Evolutionary conservation across 2,888 invertebrate species (phyloP).

Genomic region (Drosophila anomelani): DNA sequence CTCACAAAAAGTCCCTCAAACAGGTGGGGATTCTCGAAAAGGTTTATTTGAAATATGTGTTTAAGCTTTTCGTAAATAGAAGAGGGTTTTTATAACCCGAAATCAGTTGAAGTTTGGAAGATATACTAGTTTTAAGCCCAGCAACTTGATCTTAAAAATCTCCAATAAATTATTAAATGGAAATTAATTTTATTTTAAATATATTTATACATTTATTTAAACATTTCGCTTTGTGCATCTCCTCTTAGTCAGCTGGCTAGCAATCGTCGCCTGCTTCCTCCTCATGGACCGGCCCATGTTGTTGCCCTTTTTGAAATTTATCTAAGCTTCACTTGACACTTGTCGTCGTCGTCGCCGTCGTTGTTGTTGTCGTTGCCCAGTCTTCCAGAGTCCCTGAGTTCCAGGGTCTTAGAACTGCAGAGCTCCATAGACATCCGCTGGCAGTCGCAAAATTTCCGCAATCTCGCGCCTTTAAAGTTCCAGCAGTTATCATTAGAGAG

Average conservation of each 20-base stretch:
- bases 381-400: constrained; percentile 4
- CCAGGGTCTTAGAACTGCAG: not conserved
- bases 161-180: not conserved
- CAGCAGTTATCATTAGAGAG: constrained; percentile 77
- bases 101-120: too few relatives aligned
- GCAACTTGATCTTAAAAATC: not conserved
- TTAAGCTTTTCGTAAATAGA: too few relatives aligned
- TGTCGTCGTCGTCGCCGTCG: constrained; percentile 60
- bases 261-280: constrained; percentile 35
- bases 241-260: constrained; percentile 13
- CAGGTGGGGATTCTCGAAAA: not conserved
- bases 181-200: not conserved
- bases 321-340: constrained; percentile 77
- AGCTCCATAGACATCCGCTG: constrained; percentile 27
- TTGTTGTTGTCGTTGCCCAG: constrained; percentile 44
- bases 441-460: constrained; percentile 69
- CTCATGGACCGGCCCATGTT: constrained; percentile 52
- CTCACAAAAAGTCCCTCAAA: not conserved
- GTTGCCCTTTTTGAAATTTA: constrained; percentile 78
- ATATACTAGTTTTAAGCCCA: not conserved
- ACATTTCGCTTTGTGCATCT: constrained; percentile 1
- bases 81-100: too few relatives aligned
- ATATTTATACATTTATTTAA: not conserved
- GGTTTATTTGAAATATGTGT: not conserved
- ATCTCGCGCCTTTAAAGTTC: constrained; percentile 76